Base-by-base conservation (phyloP, 1,140 invertebrate species). In the Bilobella aurantiaca region DNA sequence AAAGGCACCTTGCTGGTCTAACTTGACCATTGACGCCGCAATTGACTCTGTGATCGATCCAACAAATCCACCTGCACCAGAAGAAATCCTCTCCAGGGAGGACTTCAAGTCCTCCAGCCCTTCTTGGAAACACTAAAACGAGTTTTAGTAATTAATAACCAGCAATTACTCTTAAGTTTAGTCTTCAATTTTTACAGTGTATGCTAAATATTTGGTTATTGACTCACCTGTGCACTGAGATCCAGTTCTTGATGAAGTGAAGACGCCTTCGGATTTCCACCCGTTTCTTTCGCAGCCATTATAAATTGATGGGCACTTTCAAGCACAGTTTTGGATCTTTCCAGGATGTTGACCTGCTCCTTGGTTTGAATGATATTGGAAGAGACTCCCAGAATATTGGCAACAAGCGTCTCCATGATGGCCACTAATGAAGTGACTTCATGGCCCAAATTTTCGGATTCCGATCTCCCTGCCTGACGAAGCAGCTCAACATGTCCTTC, bases 371-470 rank as follows among this genome's bases (percentile, higher is more conserved):
- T 84, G 76, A 93, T 89, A 73, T 91, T 88, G 0, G 92, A 94
- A 1, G 92, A 89, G n/a, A 86, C 86, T 3, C 92, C 92, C 64
- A 95, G 86, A 0, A 88, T 85, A 29, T 87, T 87, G 5, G 83
- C 80, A 3, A 93, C 86, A 60, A 98, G 79, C 0, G 93, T 88
- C 64, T 95, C 90, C 72, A 91, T 87, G 73, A 90, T 92, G 34
- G 83, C 82, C 0, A 87, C 83, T 74, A 97, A 82, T 74, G 93
- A 89, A 29, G 84, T 85, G 0, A 95, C 79, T 78, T 82, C 67
- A 75, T 96, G 91, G 0, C 93, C 94, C 31, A 98, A 83, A 74
- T 92, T 89, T 79, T 98, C 93, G 0, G 95, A 90, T 80, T 97
- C 91, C 62, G 84, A 85, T 76, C 90, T 92, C 8, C 90, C 93